Conservation (phyloP, 2,797 vertebrate species). For the Poliocrania exsul region DNA sequence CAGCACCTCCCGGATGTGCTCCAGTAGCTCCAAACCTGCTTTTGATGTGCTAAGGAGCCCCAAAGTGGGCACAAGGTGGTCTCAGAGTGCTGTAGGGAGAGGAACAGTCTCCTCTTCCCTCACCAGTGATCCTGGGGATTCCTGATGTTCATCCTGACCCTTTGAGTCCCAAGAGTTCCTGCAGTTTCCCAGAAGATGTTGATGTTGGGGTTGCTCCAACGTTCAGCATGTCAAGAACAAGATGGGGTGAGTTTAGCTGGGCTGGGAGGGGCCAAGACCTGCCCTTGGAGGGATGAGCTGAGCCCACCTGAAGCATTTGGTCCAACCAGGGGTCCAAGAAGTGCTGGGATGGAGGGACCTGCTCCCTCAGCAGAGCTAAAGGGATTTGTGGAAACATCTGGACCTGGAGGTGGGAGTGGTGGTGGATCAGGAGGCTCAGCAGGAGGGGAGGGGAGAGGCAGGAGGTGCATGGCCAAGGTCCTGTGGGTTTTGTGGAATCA, state of each 20-base stretch:
- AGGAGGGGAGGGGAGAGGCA: not conserved
- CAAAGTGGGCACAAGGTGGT: not conserved
- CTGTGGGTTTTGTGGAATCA: not conserved
- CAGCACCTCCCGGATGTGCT: not conserved
- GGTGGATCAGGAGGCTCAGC: not conserved
- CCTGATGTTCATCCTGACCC: not conserved
- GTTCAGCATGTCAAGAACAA: not conserved
- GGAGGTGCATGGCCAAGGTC: too few species aligned
- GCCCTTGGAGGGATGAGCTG: not conserved
- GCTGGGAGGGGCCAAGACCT: not conserved
- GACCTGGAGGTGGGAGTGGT: not conserved
- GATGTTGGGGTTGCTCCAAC: not conserved
- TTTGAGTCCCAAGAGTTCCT: not conserved
- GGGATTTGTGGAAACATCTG: rapidly evolving
- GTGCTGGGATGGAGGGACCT: not conserved
- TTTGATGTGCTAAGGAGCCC: not conserved
- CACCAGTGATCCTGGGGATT: not conserved
- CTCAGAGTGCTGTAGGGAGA: not conserved
- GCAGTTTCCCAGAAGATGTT: rapidly evolving
- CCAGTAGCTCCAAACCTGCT: rapidly evolving
- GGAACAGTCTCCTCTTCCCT: not conserved
- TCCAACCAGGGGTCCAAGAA: not conserved
- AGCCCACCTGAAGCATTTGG: not conserved
- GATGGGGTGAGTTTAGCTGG: rapidly evolving
- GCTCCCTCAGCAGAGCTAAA: not conserved